Evolutionary conservation across 1,140 invertebrate genomes (phyloP).

Genomic region (Drosophila ohnishii): DNA sequence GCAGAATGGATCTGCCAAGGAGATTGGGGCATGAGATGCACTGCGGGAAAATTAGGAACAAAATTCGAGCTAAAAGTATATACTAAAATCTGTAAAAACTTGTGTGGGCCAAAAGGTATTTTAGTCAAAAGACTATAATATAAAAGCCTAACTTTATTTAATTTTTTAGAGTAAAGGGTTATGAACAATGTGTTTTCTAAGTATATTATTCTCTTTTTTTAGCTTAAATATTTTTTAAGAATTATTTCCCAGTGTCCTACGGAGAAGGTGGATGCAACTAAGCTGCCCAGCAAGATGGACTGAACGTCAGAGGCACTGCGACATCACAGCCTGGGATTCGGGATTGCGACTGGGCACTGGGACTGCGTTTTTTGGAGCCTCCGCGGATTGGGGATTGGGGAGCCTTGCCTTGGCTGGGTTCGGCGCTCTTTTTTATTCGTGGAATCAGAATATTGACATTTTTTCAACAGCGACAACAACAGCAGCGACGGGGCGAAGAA

Average conservation of each 20-base stretch:
- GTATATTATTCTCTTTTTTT: neutral
- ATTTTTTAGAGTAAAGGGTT: too few relatives aligned
- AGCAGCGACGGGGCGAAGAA: constrained; percentile 20
- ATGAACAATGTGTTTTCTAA: too few relatives aligned
- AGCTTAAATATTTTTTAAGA: neutral
- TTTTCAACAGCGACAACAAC: constrained; percentile 52
- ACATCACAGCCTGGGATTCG: constrained; percentile 39
- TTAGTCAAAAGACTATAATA: too few relatives aligned
- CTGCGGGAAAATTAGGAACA: neutral
- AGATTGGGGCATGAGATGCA: constrained; percentile 20
- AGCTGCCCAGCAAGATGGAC: constrained; percentile 57
- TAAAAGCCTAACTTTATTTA: too few relatives aligned
- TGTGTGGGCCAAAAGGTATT: too few relatives aligned
- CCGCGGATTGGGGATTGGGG: constrained; percentile 30
- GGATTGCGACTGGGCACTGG: constrained; percentile 14
- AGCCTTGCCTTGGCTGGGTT: constrained; percentile 16
- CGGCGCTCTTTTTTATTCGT: constrained; percentile 63
- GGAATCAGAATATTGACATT: constrained; percentile 82
- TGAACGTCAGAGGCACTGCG: constrained; percentile 42
- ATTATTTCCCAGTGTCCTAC: constrained; percentile 9
- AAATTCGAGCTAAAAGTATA: neutral
- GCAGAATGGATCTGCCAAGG: constrained; percentile 60
- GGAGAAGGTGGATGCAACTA: constrained; percentile 42
- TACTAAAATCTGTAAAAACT: neutral
- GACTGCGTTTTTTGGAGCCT: neutral